A percentile compares a stretch with the other conserved stretches of the same genome.
phyloP scores from a whole-genome alignment of 2,113 vertebrate genomes.

The Vicugna pacos region DNA sequence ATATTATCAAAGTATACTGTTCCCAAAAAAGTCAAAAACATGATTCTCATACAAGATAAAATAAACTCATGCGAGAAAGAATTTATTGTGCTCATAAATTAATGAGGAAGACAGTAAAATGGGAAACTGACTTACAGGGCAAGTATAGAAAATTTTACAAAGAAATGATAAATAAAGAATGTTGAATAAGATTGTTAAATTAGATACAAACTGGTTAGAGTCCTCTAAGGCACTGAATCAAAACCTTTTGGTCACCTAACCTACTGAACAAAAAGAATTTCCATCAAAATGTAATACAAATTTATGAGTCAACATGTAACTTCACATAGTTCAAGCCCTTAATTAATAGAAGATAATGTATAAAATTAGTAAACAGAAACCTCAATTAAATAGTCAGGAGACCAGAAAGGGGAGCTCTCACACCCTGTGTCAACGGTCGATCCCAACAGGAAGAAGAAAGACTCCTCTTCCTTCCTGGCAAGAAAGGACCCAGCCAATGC shows the following conservation, averaged over 20 bases:
- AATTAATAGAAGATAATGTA: background rate
- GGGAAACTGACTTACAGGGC: background rate
- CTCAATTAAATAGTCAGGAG: background rate
- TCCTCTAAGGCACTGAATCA: background rate
- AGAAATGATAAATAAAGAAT: background rate
- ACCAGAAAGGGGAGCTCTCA: background rate
- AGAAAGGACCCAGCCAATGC: background rate
- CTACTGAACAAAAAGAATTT: slow-evolving; percentile 38
- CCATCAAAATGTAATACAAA: background rate
- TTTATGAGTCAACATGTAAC: background rate
- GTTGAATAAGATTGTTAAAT: background rate
- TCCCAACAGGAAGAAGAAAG: background rate
- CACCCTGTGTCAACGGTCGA: background rate
- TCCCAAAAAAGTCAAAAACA: background rate
- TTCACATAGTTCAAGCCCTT: background rate
- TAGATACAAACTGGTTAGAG: background rate
- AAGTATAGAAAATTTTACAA: background rate
- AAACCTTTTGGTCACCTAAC: background rate
- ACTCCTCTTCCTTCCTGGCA: background rate
- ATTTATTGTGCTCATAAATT: background rate
- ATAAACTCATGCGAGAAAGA: background rate
- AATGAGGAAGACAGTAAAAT: background rate
- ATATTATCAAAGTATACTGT: background rate
- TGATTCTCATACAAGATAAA: background rate
- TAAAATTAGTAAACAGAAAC: background rate